These are phyloP conservation scores for Augiades crinisus DNA, from an alignment of 2,888 invertebrate genomes.

Conservation along the genomic window DNA sequence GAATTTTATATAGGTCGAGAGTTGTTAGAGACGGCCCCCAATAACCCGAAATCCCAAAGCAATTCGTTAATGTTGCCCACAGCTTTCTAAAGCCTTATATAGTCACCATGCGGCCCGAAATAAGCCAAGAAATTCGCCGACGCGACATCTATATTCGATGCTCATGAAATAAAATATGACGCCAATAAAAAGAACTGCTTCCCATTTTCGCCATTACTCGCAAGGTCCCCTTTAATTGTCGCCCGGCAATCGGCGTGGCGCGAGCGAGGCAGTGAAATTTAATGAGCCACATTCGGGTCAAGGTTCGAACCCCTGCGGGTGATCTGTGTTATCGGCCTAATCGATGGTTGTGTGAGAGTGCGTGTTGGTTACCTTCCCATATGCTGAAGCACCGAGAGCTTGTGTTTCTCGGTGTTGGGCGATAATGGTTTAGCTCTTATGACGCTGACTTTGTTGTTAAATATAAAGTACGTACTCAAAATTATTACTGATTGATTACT, in stretches of 20 bases:
- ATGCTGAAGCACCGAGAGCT: no score
- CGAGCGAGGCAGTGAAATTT: slow-evolving; percentile 64
- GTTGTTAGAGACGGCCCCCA: no score
- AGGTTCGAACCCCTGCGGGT: slow-evolving; percentile 45
- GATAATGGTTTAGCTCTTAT: no score
- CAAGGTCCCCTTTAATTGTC: slow-evolving; percentile 63
- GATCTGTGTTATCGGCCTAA: slow-evolving; percentile 31
- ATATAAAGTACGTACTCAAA: no score
- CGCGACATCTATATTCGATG: slow-evolving; percentile 40
- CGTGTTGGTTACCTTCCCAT: background rate
- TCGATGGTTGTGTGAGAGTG: slow-evolving; percentile 24
- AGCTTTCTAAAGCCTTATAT: no score
- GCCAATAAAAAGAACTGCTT: slow-evolving; percentile 45
- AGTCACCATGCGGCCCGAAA: no score
- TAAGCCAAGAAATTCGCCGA: background rate
- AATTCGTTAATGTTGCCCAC: no score
- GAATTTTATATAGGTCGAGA: no score
- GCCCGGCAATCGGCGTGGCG: slow-evolving; percentile 60
- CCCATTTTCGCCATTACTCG: slow-evolving; percentile 46
- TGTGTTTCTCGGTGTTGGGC: no score
- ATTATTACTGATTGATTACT: no score
- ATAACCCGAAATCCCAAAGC: no score
- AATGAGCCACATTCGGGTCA: slow-evolving; percentile 67
- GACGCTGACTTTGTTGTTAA: no score
- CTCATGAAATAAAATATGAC: slow-evolving; percentile 48